Evolutionary conservation across 2,888 invertebrate genomes (phyloP).

Genomic region (Phengaris alcon): DNA sequence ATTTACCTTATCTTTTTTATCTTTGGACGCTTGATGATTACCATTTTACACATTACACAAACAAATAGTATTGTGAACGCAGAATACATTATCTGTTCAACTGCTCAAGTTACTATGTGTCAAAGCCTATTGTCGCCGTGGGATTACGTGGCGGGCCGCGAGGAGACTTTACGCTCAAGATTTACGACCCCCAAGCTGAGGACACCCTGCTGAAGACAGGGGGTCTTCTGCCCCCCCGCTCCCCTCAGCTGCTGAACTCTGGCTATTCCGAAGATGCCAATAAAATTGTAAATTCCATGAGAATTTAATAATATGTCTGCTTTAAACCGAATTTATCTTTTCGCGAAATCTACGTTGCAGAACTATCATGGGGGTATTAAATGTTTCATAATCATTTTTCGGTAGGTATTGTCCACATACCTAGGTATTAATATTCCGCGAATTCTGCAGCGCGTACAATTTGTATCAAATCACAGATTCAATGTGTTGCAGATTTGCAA

Average conservation of each 20-base stretch:
- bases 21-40: neutral
- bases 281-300: conserved; percentile 25
- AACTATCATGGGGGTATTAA: neutral
- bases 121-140: conserved; percentile 41
- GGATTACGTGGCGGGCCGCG: conserved; percentile 39
- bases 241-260: conserved; percentile 33
- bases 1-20: neutral
- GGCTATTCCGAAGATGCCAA: conserved; percentile 23
- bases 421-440: neutral
- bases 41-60: neutral
- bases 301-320: conserved; percentile 16
- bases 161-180: conserved; percentile 39
- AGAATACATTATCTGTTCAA: conserved; percentile 27
- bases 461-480: too few relatives aligned
- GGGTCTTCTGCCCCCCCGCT: conserved; percentile 30
- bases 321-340: conserved; percentile 1
- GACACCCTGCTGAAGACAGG: neutral
- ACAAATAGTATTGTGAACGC: conserved; percentile 10
- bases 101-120: conserved; percentile 36
- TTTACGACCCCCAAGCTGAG: conserved; percentile 40
- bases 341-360: neutral
- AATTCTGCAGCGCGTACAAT: too few relatives aligned
- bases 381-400: neutral
- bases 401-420: neutral
- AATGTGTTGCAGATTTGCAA: too few relatives aligned